Percentiles rank a stretch among this genome's conserved stretches.
phyloP scores from a whole-genome alignment of 2,797 vertebrate genomes.

The Fringilla coelebs region DNA sequence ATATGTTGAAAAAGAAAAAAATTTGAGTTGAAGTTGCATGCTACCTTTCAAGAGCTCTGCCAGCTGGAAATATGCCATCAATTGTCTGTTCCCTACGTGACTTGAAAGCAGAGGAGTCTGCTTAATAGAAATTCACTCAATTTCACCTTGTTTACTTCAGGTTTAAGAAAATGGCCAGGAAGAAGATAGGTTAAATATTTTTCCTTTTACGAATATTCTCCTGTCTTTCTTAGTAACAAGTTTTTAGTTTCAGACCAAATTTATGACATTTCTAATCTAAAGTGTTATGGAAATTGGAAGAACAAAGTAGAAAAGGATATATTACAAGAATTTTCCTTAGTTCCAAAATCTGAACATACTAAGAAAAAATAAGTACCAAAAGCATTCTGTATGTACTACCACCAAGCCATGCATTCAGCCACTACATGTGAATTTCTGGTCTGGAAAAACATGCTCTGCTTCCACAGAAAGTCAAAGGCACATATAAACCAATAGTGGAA shows the following conservation, averaged over 20 bases:
- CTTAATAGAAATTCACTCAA: slow-evolving; percentile 46
- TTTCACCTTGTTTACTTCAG: slow-evolving; percentile 30
- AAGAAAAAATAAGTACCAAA: background rate
- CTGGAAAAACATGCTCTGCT: fast-evolving
- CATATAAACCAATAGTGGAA: background rate
- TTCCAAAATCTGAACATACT: background rate
- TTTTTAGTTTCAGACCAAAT: background rate
- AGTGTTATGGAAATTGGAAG: background rate
- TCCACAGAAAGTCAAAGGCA: background rate
- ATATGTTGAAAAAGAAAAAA: background rate
- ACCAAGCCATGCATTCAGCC: background rate
- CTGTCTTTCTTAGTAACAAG: background rate
- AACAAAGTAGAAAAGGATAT: background rate
- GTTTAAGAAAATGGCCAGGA: background rate
- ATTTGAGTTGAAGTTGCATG: background rate
- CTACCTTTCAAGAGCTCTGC: slow-evolving; percentile 50
- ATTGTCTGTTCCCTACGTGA: slow-evolving; percentile 46
- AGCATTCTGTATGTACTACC: background rate
- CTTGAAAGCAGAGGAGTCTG: slow-evolving; percentile 13
- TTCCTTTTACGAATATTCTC: background rate
- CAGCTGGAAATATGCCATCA: slow-evolving; percentile 62
- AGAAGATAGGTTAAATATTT: background rate
- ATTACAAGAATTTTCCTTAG: background rate
- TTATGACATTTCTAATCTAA: background rate
- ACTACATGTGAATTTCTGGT: background rate